Base-by-base conservation (phyloP, 92 coral and sea anemone genomes). In the Virgularia gustaviana region DNA sequence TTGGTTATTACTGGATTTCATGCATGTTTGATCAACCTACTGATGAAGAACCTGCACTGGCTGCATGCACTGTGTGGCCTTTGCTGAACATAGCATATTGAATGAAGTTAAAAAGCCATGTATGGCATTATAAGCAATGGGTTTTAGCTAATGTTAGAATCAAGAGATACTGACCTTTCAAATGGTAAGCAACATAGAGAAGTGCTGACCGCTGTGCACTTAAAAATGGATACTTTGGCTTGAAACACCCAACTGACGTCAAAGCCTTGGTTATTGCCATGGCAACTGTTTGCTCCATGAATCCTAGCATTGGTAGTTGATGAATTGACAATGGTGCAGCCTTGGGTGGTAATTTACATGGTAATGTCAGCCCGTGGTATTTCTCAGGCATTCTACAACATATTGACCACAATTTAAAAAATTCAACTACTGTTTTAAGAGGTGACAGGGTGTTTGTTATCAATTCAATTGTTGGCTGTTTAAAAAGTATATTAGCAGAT, bases 201-300 rank as follows among this genome's bases (percentile, higher is more conserved):
- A 92, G 32, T 0, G 96, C 96, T 20, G 96, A 92, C 27, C 85
- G 90, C 85, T 83, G 86, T 67, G 90, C 94, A 63, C 83, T 89
- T 16, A 92, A 75, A 68, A 85, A 92, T 20, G 96, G 96, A 77
- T 89, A 92, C 75, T 92, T 92, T 24, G 96, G 96, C 53, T 92
- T 92, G 32, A 87, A 89, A 70, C 96, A 92, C 3, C 98, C 98
- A 28, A 87, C 96, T 0, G 96, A 88, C n/a, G 98, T 92, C 16
- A 89, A 77, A 1, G 96, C 94, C 73, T 89, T 92, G 20, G 88
- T 86, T 44, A 92, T 70, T 22, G 94, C 98, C 15, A 79, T 84
- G n/a, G 98, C 85, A 29, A 85, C 96, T 3, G 96, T 89, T 81
- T 92, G 98, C 51, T 92, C 98, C 90, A 92, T 84, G 83, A 79